phyloP scores from a whole-genome alignment of 1,140 invertebrate species.

The Trachymyrmex cornetzi region DNA sequence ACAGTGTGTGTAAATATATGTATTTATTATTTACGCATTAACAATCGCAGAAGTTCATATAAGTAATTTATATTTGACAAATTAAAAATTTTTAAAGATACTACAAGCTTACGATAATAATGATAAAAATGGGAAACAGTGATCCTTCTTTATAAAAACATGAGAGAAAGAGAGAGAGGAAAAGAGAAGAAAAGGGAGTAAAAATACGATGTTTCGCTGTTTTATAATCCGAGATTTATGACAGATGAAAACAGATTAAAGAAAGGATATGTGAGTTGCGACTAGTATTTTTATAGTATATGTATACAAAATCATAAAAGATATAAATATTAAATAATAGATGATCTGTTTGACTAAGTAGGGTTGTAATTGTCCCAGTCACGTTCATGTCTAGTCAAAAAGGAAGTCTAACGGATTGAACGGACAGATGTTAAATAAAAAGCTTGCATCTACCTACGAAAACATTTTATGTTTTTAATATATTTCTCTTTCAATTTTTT shows the following conservation, averaged over 20 bases:
- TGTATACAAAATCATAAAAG: slow-evolving; percentile 79
- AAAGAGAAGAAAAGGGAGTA: not conserved
- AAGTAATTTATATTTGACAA: too few relatives aligned
- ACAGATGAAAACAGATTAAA: slow-evolving; percentile 18
- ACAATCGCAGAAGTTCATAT: too few relatives aligned
- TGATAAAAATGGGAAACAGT: not conserved
- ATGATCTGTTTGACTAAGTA: slow-evolving; percentile 75
- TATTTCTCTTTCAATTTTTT: not conserved
- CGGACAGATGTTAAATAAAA: slow-evolving; percentile 62
- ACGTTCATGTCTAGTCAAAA: slow-evolving; percentile 76
- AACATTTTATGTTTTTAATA: not conserved
- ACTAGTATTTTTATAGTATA: slow-evolving; percentile 70
- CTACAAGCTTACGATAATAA: not conserved
- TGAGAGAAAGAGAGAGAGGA: not conserved
- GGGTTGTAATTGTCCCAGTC: slow-evolving; percentile 81
- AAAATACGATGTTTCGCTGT: not conserved
- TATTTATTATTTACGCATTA: too few relatives aligned
- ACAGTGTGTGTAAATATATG: too few relatives aligned
- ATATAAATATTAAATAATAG: slow-evolving; percentile 78
- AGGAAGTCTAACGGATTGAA: slow-evolving; percentile 69
- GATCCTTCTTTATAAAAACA: not conserved
- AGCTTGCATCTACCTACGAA: not conserved
- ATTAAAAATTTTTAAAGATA: not conserved
- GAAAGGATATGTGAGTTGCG: slow-evolving; percentile 4
- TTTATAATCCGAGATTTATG: slow-evolving; percentile 64